phyloP scores from a whole-genome alignment of 2,888 invertebrate species.

The Dicranocentrus wangi region DNA sequence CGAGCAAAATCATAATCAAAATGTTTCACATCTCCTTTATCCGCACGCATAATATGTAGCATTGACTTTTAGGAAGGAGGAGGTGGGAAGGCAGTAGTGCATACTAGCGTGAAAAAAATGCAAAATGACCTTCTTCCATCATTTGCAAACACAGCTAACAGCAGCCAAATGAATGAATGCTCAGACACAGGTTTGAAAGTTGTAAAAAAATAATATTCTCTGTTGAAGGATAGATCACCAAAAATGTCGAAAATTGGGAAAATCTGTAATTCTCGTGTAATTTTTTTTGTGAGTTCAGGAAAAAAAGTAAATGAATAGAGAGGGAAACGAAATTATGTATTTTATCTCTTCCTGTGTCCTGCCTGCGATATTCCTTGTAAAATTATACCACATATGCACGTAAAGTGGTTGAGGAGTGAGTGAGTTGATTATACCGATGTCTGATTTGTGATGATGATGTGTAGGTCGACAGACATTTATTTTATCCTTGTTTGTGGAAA shows the following conservation, averaged over 20 bases:
- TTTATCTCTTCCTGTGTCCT: conserved; percentile 13
- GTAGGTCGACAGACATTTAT: not conserved
- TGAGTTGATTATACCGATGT: no score
- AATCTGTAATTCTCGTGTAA: not conserved
- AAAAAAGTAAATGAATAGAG: not conserved
- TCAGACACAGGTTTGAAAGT: not conserved
- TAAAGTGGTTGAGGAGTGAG: no score
- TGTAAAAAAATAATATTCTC: not conserved
- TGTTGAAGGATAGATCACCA: conserved; percentile 48
- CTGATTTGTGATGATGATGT: no score
- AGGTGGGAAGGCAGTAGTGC: conserved; percentile 10
- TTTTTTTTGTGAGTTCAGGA: not conserved
- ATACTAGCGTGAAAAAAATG: conserved; percentile 12
- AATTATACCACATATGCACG: not conserved
- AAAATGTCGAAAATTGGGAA: conserved; percentile 49
- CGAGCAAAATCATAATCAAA: conserved; percentile 23
- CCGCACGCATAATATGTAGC: not conserved
- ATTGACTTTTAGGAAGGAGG: not conserved
- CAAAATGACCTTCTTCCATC: conserved; percentile 28
- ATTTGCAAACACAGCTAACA: not conserved
- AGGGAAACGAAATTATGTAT: not conserved
- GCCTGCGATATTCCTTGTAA: not conserved
- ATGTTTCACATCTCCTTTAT: conserved; percentile 29
- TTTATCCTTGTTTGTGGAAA: no score
- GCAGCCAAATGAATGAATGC: conserved; percentile 1